phyloP scores from a whole-genome alignment of 2,888 invertebrate genomes.

The Epinotia brunnichana region DNA sequence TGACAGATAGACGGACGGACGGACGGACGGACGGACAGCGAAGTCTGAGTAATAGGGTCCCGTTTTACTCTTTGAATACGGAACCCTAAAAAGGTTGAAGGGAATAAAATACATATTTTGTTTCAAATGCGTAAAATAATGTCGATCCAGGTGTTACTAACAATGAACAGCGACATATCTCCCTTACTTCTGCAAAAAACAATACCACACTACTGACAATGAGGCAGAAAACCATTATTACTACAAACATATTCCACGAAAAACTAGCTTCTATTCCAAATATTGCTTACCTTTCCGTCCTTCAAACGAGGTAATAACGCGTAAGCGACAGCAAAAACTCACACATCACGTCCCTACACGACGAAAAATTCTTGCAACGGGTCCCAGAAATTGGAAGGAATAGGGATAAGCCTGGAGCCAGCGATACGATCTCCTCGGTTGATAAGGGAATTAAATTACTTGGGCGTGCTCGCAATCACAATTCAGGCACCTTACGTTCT shows the following conservation, averaged over 20 bases:
- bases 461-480: slow-evolving; percentile 65
- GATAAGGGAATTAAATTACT: slow-evolving; percentile 76
- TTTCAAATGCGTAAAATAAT: too few relatives aligned
- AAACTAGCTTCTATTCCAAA: slow-evolving; percentile 8
- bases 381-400: slow-evolving; percentile 49
- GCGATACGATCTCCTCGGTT: slow-evolving; percentile 61
- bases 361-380: slow-evolving; percentile 40
- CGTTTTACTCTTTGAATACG: too few relatives aligned
- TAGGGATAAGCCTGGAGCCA: slow-evolving; percentile 59
- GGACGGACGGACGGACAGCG: too few relatives aligned
- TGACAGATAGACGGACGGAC: too few relatives aligned
- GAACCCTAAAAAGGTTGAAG: too few relatives aligned
- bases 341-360: slow-evolving; percentile 38
- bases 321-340: slow-evolving; percentile 42
- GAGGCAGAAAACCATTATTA: neutral
- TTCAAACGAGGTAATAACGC: slow-evolving; percentile 36
- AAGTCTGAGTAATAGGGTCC: too few relatives aligned
- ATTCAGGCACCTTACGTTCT: slow-evolving; percentile 46
- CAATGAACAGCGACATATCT: neutral
- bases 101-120: too few relatives aligned
- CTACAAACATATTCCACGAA: neutral
- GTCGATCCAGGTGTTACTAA: neutral
- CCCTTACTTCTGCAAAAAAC: neutral
- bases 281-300: slow-evolving; percentile 35
- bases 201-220: neutral